Evolutionary conservation across 2,797 vertebrate genomes (phyloP).

Genomic region (Anas capensis): DNA sequence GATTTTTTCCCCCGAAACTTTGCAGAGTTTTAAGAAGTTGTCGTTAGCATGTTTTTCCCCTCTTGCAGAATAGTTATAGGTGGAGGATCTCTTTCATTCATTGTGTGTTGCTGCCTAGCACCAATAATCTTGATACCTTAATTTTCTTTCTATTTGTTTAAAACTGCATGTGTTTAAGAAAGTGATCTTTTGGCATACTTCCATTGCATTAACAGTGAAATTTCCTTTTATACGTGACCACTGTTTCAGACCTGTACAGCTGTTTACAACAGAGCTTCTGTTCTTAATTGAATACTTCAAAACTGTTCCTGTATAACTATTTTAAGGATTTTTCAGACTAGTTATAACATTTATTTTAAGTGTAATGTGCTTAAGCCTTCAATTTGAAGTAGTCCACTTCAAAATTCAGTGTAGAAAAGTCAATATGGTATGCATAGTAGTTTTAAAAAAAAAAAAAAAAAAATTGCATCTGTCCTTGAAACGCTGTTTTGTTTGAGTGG

Average conservation of each 20-base stretch:
- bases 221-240: conserved; percentile 84
- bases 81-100: conserved; percentile 78
- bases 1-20: conserved; percentile 57
- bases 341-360: conserved; percentile 66
- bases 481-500: conserved; percentile 70
- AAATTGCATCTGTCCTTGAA: conserved; percentile 80
- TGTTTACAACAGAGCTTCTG: conserved; percentile 82
- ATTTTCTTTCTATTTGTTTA: conserved; percentile 80
- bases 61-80: conserved; percentile 82
- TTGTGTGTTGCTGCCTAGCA: conserved; percentile 82
- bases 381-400: conserved; percentile 75
- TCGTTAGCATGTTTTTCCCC: conserved; percentile 80
- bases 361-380: conserved; percentile 74
- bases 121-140: conserved; percentile 79
- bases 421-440: conserved; percentile 70
- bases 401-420: conserved; percentile 81
- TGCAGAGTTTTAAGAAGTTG: conserved; percentile 75
- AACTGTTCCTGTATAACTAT: conserved; percentile 81
- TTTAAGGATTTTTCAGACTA: conserved; percentile 77
- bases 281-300: conserved; percentile 77
- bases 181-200: conserved; percentile 82
- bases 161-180: conserved; percentile 82
- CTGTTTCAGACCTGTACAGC: conserved; percentile 83
- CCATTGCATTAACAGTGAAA: conserved; percentile 85
- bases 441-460: neutral